Conservation (phyloP, 2,888 invertebrate genomes). For the Silvanus unidentatus region DNA sequence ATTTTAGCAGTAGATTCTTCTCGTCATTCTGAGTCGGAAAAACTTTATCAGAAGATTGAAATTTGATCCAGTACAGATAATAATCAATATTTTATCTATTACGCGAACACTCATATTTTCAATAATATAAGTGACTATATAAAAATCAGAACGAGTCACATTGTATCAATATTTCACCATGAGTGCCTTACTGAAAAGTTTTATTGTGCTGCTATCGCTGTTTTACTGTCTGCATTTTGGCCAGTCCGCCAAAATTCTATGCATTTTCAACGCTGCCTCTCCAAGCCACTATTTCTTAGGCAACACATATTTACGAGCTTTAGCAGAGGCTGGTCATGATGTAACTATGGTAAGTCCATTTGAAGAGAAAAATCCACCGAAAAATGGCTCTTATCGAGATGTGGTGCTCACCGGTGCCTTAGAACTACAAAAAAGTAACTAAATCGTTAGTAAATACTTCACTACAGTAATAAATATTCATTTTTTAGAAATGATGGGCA, state of each 20-base stretch:
- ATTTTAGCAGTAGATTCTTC: too few species aligned
- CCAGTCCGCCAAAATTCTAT: constrained; percentile 23
- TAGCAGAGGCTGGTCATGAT: constrained; percentile 42
- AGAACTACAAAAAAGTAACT: constrained; percentile 17
- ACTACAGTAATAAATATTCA: background rate
- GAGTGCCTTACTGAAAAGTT: too few species aligned
- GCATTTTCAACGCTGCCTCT: constrained; percentile 27
- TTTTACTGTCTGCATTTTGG: background rate
- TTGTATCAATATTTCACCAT: too few species aligned
- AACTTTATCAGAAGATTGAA: too few species aligned
- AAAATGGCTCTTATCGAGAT: constrained; percentile 40
- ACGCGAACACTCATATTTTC: too few species aligned
- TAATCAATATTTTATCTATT: too few species aligned
- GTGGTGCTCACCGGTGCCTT: constrained; percentile 28
- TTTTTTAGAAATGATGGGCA: background rate
- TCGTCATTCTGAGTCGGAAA: too few species aligned
- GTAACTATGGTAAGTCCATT: constrained; percentile 35
- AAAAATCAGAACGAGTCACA: too few species aligned
- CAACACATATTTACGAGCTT: constrained; percentile 25
- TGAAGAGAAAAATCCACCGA: constrained; percentile 35
- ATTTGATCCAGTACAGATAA: too few species aligned
- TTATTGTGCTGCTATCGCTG: too few species aligned
- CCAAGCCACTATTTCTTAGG: constrained; percentile 29
- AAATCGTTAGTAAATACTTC: constrained; percentile 19
- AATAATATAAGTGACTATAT: too few species aligned